phyloP scores from a whole-genome alignment of 2,113 vertebrate species.

The Pollachius pollachius region DNA sequence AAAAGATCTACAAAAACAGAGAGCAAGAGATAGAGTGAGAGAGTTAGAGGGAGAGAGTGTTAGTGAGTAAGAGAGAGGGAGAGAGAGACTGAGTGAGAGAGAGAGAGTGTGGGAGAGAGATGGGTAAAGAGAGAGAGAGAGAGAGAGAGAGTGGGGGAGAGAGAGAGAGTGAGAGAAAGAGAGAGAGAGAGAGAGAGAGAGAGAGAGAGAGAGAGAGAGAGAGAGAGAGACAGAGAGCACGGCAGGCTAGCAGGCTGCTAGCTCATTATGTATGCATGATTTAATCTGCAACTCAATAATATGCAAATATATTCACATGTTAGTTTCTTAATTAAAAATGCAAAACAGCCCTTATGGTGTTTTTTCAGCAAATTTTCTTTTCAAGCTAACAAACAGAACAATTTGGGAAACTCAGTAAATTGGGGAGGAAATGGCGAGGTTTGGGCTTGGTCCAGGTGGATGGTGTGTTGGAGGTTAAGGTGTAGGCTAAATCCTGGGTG shows the following conservation, averaged over 20 bases:
- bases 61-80: constrained; percentile 15
- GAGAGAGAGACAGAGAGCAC: constrained; percentile 22
- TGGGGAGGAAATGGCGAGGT: constrained; percentile 43
- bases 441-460: too few relatives aligned
- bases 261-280: constrained; percentile 99
- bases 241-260: constrained; percentile 41
- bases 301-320: constrained; percentile 99
- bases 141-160: constrained; percentile 57
- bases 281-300: constrained; percentile 99
- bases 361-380: constrained; percentile 92
- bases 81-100: background rate
- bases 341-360: constrained; percentile 98
- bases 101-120: constrained; percentile 26
- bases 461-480: too few relatives aligned
- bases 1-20: constrained; percentile 40
- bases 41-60: constrained; percentile 21
- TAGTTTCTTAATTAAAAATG: constrained; percentile 99
- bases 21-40: constrained; percentile 58
- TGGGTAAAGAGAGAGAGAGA: too few relatives aligned
- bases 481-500: too few relatives aligned
- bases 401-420: constrained; percentile 83
- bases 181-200: constrained; percentile 23
- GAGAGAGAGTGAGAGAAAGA: constrained; percentile 15
- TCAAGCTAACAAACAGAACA: constrained; percentile 90
- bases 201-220: background rate